phyloP scores from a whole-genome alignment of 2,888 invertebrate genomes.

The Mellilla xanthometata region DNA sequence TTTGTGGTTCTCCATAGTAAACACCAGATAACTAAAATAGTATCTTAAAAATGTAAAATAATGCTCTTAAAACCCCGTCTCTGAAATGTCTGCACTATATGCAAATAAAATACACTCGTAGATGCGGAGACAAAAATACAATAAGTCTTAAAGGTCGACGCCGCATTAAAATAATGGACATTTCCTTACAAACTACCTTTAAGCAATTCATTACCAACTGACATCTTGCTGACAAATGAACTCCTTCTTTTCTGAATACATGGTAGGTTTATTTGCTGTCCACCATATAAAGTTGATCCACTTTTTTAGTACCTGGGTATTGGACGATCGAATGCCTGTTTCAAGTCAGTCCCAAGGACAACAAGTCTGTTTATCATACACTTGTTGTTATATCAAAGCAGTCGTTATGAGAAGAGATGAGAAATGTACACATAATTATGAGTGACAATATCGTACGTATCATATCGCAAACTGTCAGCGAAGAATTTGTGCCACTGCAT shows the following conservation, averaged over 20 bases:
- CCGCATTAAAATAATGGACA: neutral
- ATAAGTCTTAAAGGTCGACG: neutral
- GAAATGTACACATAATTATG: slow-evolving; percentile 48
- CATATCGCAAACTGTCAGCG: slow-evolving; percentile 46
- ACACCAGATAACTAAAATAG: too few relatives aligned
- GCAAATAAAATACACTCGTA: too few relatives aligned
- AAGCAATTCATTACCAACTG: slow-evolving; percentile 16
- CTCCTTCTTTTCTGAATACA: slow-evolving; percentile 17
- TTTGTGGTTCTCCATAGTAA: too few relatives aligned
- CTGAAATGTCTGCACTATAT: too few relatives aligned
- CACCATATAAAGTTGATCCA: slow-evolving; percentile 26
- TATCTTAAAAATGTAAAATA: too few relatives aligned
- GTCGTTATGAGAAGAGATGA: slow-evolving; percentile 22
- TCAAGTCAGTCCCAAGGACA: slow-evolving; percentile 44
- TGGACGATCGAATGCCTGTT: slow-evolving; percentile 25
- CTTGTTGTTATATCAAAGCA: slow-evolving; percentile 26
- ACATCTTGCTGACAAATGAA: slow-evolving; percentile 16
- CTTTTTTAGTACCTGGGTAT: slow-evolving; percentile 24
- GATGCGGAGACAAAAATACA: neutral
- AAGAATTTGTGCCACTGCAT: slow-evolving; percentile 60
- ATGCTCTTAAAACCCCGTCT: too few relatives aligned
- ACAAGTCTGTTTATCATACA: slow-evolving; percentile 29
- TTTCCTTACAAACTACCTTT: slow-evolving; percentile 1
- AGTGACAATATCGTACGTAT: slow-evolving; percentile 48
- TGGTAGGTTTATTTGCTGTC: slow-evolving; percentile 15